Evolutionary conservation across 2,797 vertebrate species (phyloP).

Genomic region (Sebastes minor): DNA sequence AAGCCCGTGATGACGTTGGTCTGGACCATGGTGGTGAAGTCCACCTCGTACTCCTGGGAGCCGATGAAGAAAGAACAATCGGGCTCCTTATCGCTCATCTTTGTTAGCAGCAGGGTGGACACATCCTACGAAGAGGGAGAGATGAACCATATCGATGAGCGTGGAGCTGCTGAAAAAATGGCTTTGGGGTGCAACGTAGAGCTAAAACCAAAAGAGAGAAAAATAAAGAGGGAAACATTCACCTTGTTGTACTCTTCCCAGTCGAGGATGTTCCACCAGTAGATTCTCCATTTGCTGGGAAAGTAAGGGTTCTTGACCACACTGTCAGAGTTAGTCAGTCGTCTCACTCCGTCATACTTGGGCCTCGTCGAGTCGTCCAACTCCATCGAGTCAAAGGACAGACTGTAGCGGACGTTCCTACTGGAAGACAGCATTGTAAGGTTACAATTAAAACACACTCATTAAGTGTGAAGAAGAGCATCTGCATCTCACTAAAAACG

Average conservation of each 20-base stretch:
- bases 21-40: conserved; percentile 67
- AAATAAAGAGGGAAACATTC: not conserved
- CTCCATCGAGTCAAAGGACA: conserved; percentile 56
- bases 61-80: conserved; percentile 37
- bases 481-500: too few species aligned
- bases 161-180: not conserved
- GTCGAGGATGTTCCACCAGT: conserved; percentile 43
- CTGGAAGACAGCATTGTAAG: not conserved
- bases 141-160: not conserved
- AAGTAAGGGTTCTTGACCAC: conserved; percentile 38
- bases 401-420: not conserved
- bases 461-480: too few species aligned
- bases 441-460: not conserved
- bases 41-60: conserved; percentile 39
- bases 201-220: not conserved
- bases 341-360: conserved; percentile 37
- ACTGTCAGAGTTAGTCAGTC: conserved; percentile 60
- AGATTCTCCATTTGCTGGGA: conserved; percentile 50
- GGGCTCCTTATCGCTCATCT: conserved; percentile 9
- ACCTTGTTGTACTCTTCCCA: conserved; percentile 64
- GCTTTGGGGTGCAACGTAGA: not conserved
- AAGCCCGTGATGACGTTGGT: conserved; percentile 47
- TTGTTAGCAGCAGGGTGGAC: conserved; percentile 36
- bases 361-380: not conserved
- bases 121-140: conserved; percentile 8